These are phyloP conservation scores for Boleophthalmus pectinirostris DNA, from an alignment of 2,113 vertebrate genomes.

Conservation along the genomic window DNA sequence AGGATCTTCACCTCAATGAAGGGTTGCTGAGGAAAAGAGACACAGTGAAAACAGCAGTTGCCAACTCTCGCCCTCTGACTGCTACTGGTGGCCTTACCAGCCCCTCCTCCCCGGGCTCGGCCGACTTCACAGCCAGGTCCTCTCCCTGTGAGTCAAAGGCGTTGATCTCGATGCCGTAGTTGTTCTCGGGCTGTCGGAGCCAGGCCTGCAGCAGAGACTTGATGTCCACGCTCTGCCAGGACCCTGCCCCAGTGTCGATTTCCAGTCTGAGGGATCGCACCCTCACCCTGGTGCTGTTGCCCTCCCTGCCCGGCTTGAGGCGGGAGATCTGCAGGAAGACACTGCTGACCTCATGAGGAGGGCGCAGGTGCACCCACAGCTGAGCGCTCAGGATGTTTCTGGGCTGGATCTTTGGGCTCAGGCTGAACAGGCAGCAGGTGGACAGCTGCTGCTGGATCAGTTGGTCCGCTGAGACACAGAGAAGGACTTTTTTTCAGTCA, in stretches of 20 bases:
- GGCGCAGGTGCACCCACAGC: conserved; percentile 95
- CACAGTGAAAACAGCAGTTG: neutral
- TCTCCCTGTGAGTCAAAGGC: conserved; percentile 88
- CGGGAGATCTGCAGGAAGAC: conserved; percentile 95
- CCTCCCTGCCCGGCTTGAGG: conserved; percentile 86
- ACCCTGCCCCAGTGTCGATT: conserved; percentile 85
- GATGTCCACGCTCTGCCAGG: conserved; percentile 97
- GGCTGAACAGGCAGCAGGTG: conserved; percentile 96
- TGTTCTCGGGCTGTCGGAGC: conserved; percentile 94
- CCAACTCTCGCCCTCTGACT: neutral
- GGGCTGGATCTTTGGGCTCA: conserved; percentile 94
- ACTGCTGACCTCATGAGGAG: conserved; percentile 85
- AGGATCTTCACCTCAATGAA: conserved; percentile 97
- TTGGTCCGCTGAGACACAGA: conserved; percentile 85
- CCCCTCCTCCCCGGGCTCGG: conserved; percentile 90
- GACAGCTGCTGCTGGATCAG: conserved; percentile 85
- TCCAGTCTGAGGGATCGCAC: conserved; percentile 95
- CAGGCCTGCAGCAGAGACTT: conserved; percentile 94
- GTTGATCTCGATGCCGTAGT: conserved; percentile 96
- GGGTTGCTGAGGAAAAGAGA: conserved; percentile 81
- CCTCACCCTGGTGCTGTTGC: conserved; percentile 83
- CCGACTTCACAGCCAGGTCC: conserved; percentile 90
- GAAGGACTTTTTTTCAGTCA: conserved; percentile 1
- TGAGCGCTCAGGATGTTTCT: conserved; percentile 94
- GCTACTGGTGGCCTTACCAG: conserved; percentile 80